Evolutionary conservation across 64 coral and sea anemone genomes (phyloP).

Genomic region (Montipora efflorescens): DNA sequence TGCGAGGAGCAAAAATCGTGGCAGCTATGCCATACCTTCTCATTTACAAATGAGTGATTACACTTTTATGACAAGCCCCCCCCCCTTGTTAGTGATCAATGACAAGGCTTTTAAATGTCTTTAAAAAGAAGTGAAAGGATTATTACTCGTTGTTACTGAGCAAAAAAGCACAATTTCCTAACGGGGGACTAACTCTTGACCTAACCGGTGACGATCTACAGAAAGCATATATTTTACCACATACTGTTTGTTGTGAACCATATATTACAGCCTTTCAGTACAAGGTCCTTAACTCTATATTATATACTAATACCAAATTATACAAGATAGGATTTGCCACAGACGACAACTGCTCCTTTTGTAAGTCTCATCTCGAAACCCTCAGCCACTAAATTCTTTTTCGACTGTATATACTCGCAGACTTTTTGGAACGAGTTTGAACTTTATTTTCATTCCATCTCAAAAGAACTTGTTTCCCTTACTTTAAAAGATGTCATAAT

Average conservation of each 20-base stretch:
- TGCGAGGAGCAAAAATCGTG: too few species aligned
- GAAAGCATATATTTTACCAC: background rate
- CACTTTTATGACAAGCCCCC: too few species aligned
- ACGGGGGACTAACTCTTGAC: constrained; percentile 3
- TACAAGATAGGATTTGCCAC: constrained; percentile 15
- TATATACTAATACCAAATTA: constrained; percentile 24
- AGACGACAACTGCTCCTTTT: background rate
- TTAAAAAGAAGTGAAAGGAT: constrained; percentile 3
- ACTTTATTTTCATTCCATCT: constrained; percentile 1
- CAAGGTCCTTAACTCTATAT: background rate
- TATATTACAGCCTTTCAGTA: constrained; percentile 13
- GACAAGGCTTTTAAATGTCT: background rate
- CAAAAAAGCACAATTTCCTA: constrained; percentile 4
- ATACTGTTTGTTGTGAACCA: constrained; percentile 6
- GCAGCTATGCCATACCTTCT: too few species aligned
- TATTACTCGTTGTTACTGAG: constrained; percentile 10
- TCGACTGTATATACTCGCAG: constrained; percentile 1
- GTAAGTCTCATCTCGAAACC: background rate
- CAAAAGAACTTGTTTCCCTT: constrained; percentile 14
- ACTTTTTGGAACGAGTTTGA: constrained; percentile 10
- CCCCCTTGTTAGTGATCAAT: background rate
- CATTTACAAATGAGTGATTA: too few species aligned
- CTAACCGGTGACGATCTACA: background rate
- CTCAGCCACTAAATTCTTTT: background rate
- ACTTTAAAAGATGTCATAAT: constrained; percentile 16